These are phyloP conservation scores for Daboia siamensis DNA, from an alignment of 2,113 vertebrate species.

Conservation along the genomic window DNA sequence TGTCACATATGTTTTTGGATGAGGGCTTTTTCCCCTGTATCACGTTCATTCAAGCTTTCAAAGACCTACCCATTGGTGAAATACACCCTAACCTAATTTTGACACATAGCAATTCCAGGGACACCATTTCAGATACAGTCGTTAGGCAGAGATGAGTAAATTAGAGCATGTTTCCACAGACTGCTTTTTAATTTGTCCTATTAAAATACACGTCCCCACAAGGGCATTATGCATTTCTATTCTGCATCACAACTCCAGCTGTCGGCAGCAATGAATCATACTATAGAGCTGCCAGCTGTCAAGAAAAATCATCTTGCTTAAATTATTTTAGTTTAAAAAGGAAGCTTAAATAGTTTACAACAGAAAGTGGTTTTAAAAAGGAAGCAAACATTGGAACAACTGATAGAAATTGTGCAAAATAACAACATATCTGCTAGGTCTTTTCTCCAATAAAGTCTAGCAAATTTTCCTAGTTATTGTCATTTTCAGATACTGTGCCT, in stretches of 20 bases:
- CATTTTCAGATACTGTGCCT: background rate
- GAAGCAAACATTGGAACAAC: background rate
- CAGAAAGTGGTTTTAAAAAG: background rate
- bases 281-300: background rate
- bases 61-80: background rate
- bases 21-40: background rate
- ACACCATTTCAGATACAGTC: background rate
- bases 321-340: background rate
- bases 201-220: background rate
- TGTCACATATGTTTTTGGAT: background rate
- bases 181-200: background rate
- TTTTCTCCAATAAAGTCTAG: background rate
- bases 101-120: background rate
- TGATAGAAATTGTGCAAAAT: background rate
- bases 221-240: background rate
- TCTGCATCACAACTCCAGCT: background rate
- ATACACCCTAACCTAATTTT: background rate
- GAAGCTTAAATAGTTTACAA: background rate
- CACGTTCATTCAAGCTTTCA: background rate
- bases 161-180: background rate
- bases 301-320: background rate
- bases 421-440: background rate
- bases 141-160: background rate
- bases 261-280: background rate
- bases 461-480: background rate